Evolutionary conservation across 53 echinoderm and acorn worm genomes (phyloP), one percentile per base, ranked within the genome.

Genomic region (Arbacia lixula): DNA sequence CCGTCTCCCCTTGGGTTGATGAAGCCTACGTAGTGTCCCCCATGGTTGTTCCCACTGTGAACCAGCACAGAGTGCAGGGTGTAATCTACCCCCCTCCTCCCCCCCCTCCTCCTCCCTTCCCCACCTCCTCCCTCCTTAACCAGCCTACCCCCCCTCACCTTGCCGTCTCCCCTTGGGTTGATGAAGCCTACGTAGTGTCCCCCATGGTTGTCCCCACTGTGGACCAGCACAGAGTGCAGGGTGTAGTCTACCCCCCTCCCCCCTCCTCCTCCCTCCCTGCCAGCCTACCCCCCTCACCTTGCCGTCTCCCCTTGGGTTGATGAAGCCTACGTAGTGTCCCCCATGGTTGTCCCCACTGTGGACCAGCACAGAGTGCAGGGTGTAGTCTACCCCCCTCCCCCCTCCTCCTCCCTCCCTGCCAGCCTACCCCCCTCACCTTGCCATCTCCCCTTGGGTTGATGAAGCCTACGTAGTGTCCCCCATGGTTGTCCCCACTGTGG

Each of bases 281-380:
- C n/a, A n/a, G n/a, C n/a, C n/a, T n/a, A n/a, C n/a, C n/a, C n/a
- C n/a, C n/a, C 75, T 54, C 26, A 93, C 93, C 92, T 96, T 96
- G 71, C 97, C 97, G 65, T 96, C 97, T 71, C 89, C 93, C 61
- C 83, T 94, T 0, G 97, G 93, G 56, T 92, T 96, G 84, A 96
- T 96, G 87, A 93, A 96, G 42, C 94, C 97, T 25, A 96, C 97
- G 41, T 96, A 96, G 74, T 96, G 97, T 4, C 97, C 97, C 14
- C 97, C 97, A 39, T 96, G 97, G 72, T 96, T 96, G 53, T 96
- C 97, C 16, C 97, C 97, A 22, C 97, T 96, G 89, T 96, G 97
- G 33, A 96, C 97, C 40, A 94, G 88, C 81, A 96, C 97, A 38
- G 97, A 94, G 78, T 96, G 93, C 43, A 96, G 89, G 5, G 97